Evolutionary conservation across 2,113 vertebrate genomes (phyloP).

Genomic region (Bos javanicus): DNA sequence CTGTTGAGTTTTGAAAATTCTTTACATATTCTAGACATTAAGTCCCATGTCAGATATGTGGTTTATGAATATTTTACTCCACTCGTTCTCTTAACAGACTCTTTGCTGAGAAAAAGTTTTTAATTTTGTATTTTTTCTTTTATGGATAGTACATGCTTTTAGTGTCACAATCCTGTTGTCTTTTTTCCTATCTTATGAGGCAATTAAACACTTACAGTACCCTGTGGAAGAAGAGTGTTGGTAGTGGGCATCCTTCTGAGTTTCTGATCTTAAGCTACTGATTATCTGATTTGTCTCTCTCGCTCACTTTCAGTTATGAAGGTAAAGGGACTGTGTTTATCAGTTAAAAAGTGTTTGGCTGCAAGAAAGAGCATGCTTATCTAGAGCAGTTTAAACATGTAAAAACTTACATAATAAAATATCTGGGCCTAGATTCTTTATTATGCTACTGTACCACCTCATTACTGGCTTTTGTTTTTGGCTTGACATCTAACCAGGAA

Average conservation of each 20-base stretch:
- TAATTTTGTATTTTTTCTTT: neutral
- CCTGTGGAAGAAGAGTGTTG: neutral
- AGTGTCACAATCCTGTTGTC: neutral
- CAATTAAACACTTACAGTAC: neutral
- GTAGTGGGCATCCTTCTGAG: neutral
- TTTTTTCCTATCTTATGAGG: neutral
- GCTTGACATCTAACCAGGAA: neutral
- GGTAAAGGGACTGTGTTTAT: neutral
- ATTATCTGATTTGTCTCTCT: neutral
- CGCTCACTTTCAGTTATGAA: neutral
- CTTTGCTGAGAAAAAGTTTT: neutral
- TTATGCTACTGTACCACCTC: neutral
- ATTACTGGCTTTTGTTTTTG: neutral
- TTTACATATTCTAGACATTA: neutral
- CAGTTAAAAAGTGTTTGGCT: neutral
- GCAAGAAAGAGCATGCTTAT: neutral
- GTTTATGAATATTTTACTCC: neutral
- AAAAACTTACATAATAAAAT: neutral
- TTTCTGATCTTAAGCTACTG: neutral
- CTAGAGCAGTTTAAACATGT: neutral
- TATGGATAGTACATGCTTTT: neutral
- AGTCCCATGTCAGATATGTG: neutral
- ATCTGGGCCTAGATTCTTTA: neutral
- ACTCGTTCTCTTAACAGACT: neutral
- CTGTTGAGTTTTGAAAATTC: neutral